A percentile compares a stretch with the other conserved stretches of the same genome.
These are phyloP conservation scores for Lithodes maja DNA, from an alignment of 2,888 invertebrate species.

Conservation along the genomic window DNA sequence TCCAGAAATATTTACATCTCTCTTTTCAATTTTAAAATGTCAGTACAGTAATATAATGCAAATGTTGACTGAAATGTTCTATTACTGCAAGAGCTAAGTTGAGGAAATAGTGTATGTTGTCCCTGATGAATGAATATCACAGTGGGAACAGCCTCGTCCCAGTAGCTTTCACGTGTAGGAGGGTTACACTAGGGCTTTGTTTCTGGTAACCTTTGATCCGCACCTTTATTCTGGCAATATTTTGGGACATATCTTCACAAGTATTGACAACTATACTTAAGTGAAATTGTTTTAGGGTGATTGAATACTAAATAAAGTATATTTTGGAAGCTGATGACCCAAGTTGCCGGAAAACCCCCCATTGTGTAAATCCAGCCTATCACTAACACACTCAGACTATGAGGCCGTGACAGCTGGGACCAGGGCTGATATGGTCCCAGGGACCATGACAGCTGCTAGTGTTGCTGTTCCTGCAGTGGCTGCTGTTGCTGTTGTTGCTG, in stretches of 20 bases:
- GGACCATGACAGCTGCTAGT: constrained; percentile 14
- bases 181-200: too few species aligned
- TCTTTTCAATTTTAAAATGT: neutral
- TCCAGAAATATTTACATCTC: constrained; percentile 12
- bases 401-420: neutral
- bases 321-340: too few species aligned
- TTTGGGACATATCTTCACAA: too few species aligned
- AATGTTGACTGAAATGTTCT: neutral
- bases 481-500: constrained; percentile 32
- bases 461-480: constrained; percentile 26
- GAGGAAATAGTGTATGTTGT: neutral
- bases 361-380: neutral
- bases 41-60: neutral
- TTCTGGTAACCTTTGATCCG: too few species aligned
- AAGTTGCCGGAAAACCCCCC: too few species aligned
- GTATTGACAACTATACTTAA: too few species aligned
- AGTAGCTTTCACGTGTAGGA: neutral
- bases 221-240: too few species aligned
- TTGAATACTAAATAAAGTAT: too few species aligned
- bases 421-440: constrained; percentile 19
- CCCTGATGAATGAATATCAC: constrained; percentile 20
- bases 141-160: neutral
- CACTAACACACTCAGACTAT: neutral
- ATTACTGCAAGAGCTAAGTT: neutral
- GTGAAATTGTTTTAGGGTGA: too few species aligned